Conservation (phyloP, 1,140 invertebrate genomes). For the Oreohelix idahoensis region DNA sequence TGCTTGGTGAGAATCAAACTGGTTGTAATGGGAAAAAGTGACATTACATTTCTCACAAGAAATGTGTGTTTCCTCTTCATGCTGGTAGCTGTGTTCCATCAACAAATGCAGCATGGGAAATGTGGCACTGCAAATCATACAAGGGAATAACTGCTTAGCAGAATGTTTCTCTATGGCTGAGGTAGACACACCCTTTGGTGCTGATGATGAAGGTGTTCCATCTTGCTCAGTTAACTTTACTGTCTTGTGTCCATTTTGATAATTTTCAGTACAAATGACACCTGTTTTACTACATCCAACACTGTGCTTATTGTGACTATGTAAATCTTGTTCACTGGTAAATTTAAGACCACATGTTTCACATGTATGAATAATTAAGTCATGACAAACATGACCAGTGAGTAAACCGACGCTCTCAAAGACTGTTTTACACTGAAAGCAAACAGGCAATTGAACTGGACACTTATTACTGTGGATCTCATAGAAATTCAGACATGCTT, state of each 20-base stretch:
- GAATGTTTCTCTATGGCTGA: too few species aligned
- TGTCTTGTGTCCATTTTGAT: too few species aligned
- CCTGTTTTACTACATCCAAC: too few species aligned
- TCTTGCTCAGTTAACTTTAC: too few species aligned
- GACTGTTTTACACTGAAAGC: neutral
- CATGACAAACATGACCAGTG: neutral
- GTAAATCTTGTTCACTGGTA: neutral
- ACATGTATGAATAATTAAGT: neutral
- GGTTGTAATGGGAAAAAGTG: constrained; percentile 11
- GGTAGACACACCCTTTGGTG: too few species aligned
- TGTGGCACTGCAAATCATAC: neutral
- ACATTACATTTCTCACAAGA: neutral
- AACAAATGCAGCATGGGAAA: neutral
- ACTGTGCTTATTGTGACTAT: neutral
- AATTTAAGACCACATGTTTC: neutral
- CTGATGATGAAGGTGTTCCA: too few species aligned
- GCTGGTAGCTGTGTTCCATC: constrained; percentile 24
- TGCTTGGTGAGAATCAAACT: constrained; percentile 18
- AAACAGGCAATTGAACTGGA: neutral
- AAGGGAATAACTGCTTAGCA: neutral
- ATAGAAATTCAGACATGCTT: neutral
- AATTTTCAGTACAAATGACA: too few species aligned
- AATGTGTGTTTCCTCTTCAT: neutral
- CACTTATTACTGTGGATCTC: neutral
- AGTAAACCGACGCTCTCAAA: neutral